phyloP scores from a whole-genome alignment of 2,888 invertebrate genomes.

The Chaitophorus viminalis region DNA sequence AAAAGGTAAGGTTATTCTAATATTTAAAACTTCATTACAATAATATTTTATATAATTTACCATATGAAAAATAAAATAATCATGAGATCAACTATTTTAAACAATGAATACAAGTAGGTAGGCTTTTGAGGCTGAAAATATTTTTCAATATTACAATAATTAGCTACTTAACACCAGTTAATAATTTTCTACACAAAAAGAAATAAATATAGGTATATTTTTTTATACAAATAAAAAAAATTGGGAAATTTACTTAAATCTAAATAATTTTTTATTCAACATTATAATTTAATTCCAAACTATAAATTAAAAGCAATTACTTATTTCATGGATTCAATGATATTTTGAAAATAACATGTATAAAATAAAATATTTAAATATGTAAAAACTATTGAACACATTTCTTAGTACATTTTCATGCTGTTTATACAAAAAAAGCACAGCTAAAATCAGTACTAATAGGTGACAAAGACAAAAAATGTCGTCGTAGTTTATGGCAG shows the following conservation, averaged over 20 bases:
- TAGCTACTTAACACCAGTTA: conserved; percentile 55
- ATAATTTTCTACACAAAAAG: conserved; percentile 40
- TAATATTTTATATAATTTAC: conserved; percentile 44
- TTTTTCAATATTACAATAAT: conserved; percentile 43
- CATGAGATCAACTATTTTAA: conserved; percentile 62
- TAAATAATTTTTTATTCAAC: conserved; percentile 29
- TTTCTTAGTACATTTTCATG: conserved; percentile 31
- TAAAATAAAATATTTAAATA: conserved; percentile 39
- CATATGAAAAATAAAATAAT: conserved; percentile 58
- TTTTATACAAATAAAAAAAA: conserved; percentile 16
- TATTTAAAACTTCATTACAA: conserved; percentile 47
- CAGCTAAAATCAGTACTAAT: conserved; percentile 57
- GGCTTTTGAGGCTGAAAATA: conserved; percentile 13
- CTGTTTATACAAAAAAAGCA: conserved; percentile 38
- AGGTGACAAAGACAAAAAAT: conserved; percentile 29
- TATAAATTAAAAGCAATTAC: conserved; percentile 43
- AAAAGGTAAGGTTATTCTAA: conserved; percentile 10
- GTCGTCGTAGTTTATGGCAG: conserved; percentile 55
- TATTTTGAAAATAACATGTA: conserved; percentile 24
- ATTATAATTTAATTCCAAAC: conserved; percentile 27
- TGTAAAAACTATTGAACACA: conserved; percentile 61
- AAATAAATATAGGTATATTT: conserved; percentile 9
- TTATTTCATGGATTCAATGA: conserved; percentile 27
- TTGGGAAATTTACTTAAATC: not conserved
- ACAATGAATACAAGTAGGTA: conserved; percentile 54